Evolutionary conservation across 2,797 vertebrate genomes (phyloP).

Genomic region (Gila robusta): DNA sequence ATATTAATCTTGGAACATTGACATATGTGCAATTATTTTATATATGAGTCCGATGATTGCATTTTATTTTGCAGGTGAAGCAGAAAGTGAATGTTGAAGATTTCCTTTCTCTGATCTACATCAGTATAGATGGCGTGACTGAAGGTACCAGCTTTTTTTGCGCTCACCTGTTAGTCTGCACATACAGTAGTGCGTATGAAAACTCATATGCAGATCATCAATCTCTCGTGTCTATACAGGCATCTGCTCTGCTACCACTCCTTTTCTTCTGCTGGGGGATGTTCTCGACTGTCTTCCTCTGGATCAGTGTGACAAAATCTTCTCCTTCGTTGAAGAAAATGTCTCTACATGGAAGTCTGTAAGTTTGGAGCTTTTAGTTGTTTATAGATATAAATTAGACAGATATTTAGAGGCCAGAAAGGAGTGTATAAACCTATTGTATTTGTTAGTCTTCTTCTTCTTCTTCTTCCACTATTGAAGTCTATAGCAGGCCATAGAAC

Average conservation of each 20-base stretch:
- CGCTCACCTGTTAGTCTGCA: not conserved
- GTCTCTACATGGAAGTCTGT: conserved; percentile 99
- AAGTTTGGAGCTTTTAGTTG: conserved; percentile 60
- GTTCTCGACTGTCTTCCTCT: conserved; percentile 97
- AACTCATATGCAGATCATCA: not conserved
- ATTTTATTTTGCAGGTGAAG: conserved; percentile 81
- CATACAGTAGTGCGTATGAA: not conserved
- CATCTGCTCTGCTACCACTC: conserved; percentile 95
- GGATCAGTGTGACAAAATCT: conserved; percentile 96
- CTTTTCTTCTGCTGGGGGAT: conserved; percentile 94
- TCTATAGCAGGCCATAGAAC: not conserved
- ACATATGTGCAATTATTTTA: not conserved
- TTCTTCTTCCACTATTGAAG: not conserved
- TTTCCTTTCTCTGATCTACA: conserved; percentile 92
- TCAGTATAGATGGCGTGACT: conserved; percentile 93
- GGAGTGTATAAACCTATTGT: not conserved
- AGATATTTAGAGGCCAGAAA: not conserved
- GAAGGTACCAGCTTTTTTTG: conserved; percentile 81
- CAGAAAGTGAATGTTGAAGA: conserved; percentile 87
- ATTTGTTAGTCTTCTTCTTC: not conserved
- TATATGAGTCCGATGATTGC: not conserved
- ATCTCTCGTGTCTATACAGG: conserved; percentile 72
- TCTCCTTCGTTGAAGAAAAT: conserved; percentile 97
- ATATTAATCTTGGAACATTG: not conserved
- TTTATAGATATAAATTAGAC: too few relatives aligned